Base-by-base conservation (phyloP, 2,888 invertebrate genomes). In the Adelphocoris suturalis region DNA sequence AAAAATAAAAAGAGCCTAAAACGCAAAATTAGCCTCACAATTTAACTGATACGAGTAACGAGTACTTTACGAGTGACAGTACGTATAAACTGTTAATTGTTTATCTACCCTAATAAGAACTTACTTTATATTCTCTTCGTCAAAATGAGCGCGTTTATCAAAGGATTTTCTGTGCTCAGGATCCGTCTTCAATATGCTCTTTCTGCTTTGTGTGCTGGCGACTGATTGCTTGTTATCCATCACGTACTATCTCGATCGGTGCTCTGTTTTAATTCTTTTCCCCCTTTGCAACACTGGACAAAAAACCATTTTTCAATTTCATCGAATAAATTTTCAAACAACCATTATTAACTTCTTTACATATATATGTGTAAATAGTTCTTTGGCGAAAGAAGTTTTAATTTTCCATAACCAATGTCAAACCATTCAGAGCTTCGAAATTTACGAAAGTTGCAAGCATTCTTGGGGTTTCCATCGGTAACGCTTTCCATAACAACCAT, bases 121-220 rank as follows among this genome's bases (percentile, higher is more conserved):
- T 61, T 37, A 86, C 86, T 55, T 86, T 47, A 86, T 86, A 68
- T 86, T 86, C 0, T 75, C 86, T 68, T 86, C 86, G 76, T 86
- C 76, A 28, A 86, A 86, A 12, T 47, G 37, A 75, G 76, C 75
- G 47, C 46, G 61, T 76, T 86, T 86, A 19, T 86, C 75, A 0
- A 19, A 28, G 23, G 82, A 52, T 52, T 78, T 82, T 23, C n/a
- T 52, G 14, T 5, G 13, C 48, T 23, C 82, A 48, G 11, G 19
- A 9, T 48, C 86, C 23, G 85, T 27, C 16, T 86, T 85, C 47
- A 86, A 23, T 47, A 86, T 86, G 47, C 86, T 86, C 23, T 86
- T 86, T 27, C 86, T 85, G n/a, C 23, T 13, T 46, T n/a, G 16
- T 11, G 78, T 12, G 78, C n/a, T 37, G 37, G 3, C 37, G 3